Conservation (phyloP, 1,140 invertebrate genomes). For the Scaptomyza pallida region DNA sequence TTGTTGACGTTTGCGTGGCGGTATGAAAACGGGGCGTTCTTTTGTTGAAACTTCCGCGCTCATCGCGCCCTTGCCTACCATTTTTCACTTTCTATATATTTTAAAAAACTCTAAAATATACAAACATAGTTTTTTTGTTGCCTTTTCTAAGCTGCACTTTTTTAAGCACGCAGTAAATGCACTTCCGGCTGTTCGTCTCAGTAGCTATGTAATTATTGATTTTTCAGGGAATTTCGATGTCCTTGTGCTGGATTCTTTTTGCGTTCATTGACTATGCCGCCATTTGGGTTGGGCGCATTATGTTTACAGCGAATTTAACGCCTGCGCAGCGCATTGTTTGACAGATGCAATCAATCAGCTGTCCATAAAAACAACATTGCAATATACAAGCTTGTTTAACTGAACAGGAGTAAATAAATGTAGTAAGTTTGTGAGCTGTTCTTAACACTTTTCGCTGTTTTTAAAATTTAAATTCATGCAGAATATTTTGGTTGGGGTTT, state of each 20-base stretch:
- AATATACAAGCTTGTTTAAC: background rate
- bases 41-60: constrained; percentile 76
- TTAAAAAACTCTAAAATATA: constrained; percentile 11
- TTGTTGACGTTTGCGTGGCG: constrained; percentile 85
- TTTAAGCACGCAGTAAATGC: constrained; percentile 58
- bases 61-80: constrained; percentile 71
- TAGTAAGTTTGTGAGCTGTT: no score
- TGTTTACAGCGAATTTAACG: constrained; percentile 65
- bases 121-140: constrained; percentile 26
- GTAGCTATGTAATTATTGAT: constrained; percentile 69
- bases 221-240: constrained; percentile 63
- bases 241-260: constrained; percentile 74
- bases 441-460: no score
- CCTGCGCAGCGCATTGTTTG: constrained; percentile 53
- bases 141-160: constrained; percentile 23
- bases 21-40: constrained; percentile 86
- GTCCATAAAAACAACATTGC: background rate
- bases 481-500: background rate
- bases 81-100: constrained; percentile 39
- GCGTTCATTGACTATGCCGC: constrained; percentile 59
- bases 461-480: constrained; percentile 3
- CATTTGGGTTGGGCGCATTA: constrained; percentile 56
- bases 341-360: constrained; percentile 50
- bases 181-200: constrained; percentile 63
- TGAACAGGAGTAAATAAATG: background rate